Evolutionary conservation across 2,888 invertebrate genomes (phyloP).

Genomic region (Malachius bipustulatus): DNA sequence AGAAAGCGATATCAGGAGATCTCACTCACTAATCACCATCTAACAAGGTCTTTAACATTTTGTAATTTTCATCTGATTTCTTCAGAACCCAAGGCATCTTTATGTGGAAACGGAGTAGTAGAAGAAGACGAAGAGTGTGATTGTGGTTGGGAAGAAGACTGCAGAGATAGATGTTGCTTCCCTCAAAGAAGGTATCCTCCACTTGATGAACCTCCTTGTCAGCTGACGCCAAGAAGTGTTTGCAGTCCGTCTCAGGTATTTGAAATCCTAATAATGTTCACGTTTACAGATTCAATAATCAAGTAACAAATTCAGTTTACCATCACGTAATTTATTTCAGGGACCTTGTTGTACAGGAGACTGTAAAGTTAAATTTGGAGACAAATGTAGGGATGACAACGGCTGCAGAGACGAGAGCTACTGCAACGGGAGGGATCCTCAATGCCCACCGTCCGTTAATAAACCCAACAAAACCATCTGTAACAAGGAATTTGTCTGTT

Average conservation of each 20-base stretch:
- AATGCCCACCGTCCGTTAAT: slow-evolving; percentile 84
- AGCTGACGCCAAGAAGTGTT: slow-evolving; percentile 64
- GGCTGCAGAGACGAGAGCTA: slow-evolving; percentile 87
- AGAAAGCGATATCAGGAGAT: too few relatives aligned
- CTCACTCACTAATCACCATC: too few relatives aligned
- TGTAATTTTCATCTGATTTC: slow-evolving; percentile 7
- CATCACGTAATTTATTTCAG: slow-evolving; percentile 33
- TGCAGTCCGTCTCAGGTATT: slow-evolving; percentile 76
- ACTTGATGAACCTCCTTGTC: slow-evolving; percentile 71
- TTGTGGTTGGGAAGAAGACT: slow-evolving; percentile 97
- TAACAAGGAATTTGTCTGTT: slow-evolving; percentile 94
- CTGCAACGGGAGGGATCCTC: slow-evolving; percentile 80
- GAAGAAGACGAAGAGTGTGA: slow-evolving; percentile 97
- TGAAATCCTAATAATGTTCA: too few relatives aligned
- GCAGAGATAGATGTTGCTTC: slow-evolving; percentile 85
- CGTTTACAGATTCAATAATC: neutral
- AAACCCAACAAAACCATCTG: slow-evolving; percentile 92
- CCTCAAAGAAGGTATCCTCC: slow-evolving; percentile 76
- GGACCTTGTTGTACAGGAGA: slow-evolving; percentile 91
- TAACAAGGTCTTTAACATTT: neutral
- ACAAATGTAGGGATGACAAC: slow-evolving; percentile 85
- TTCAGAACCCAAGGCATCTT: slow-evolving; percentile 80
- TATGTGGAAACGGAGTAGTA: slow-evolving; percentile 97
- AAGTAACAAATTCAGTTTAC: neutral
- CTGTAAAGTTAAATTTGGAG: slow-evolving; percentile 73